phyloP scores from a whole-genome alignment of 2,888 invertebrate species.

The Encarsia formosa region DNA sequence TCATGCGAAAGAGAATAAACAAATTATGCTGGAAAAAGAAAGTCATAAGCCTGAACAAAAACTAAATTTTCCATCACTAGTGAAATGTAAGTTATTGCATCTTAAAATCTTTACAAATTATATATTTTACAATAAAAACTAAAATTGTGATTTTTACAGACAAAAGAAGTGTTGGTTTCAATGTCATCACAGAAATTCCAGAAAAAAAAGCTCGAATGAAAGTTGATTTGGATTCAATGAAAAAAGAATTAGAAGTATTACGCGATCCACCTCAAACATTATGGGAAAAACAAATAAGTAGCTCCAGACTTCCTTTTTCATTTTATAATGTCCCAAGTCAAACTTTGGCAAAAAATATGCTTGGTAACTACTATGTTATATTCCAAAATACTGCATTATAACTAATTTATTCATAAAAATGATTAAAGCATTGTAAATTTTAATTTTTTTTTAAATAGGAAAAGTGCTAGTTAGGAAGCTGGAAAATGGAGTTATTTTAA shows the following conservation, averaged over 20 bases:
- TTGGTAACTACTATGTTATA: constrained; percentile 43
- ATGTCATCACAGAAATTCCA: constrained; percentile 3
- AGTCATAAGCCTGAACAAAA: constrained; percentile 1
- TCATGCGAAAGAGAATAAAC: too few species aligned
- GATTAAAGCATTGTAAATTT: neutral
- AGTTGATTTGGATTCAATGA: constrained; percentile 18
- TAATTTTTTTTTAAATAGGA: constrained; percentile 45
- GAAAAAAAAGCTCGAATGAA: constrained; percentile 6
- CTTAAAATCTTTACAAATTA: neutral
- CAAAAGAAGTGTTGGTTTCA: constrained; percentile 12
- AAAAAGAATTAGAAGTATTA: constrained; percentile 38
- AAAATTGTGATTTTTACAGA: constrained; percentile 4
- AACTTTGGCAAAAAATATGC: constrained; percentile 56
- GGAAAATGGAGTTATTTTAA: constrained; percentile 54
- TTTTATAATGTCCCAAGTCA: constrained; percentile 53
- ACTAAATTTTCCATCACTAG: constrained; percentile 16
- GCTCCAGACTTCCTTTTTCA: constrained; percentile 37
- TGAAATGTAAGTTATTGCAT: constrained; percentile 7
- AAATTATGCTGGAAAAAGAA: constrained; percentile 17
- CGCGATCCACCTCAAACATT: constrained; percentile 44
- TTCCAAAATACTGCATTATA: neutral
- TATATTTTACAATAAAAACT: neutral
- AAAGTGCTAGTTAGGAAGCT: constrained; percentile 59
- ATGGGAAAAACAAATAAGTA: constrained; percentile 39
- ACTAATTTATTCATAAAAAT: neutral